Percentiles rank a stretch among this genome's conserved stretches.
Conservation (phyloP, 2,797 vertebrate species). For the Gymnothorax javanicus region DNA sequence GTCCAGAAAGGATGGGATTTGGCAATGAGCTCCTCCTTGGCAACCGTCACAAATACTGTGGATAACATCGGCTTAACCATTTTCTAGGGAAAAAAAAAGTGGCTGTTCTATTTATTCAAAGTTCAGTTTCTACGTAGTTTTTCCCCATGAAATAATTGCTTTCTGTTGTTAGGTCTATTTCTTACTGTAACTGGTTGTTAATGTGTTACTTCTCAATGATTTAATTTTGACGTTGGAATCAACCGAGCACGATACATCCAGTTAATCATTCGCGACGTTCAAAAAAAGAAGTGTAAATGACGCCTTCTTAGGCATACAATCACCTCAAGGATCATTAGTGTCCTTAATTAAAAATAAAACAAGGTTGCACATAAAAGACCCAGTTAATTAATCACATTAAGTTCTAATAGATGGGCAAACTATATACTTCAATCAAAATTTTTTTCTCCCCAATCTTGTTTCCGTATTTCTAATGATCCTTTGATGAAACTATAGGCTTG, state of each 20-base stretch:
- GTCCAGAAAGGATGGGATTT: too few relatives aligned
- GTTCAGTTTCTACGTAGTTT: background rate
- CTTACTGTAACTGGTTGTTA: background rate
- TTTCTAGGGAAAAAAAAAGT: background rate
- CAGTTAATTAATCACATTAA: background rate
- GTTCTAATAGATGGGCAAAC: background rate
- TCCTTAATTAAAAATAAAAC: too few relatives aligned
- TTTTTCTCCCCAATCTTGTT: too few relatives aligned
- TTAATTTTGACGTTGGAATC: background rate
- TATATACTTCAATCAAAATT: too few relatives aligned
- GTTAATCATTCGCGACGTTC: background rate
- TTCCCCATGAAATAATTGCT: background rate
- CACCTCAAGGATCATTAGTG: too few relatives aligned
- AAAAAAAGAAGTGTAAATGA: too few relatives aligned
- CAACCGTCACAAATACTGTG: background rate
- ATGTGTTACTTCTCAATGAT: conserved; percentile 11
- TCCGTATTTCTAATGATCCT: too few relatives aligned
- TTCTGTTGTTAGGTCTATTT: background rate
- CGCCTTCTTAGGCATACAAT: too few relatives aligned
- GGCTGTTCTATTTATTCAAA: background rate
- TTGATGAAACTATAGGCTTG: too few relatives aligned
- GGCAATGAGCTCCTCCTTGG: too few relatives aligned
- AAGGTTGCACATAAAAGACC: too few relatives aligned
- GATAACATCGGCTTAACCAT: background rate
- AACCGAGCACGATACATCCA: background rate